Evolutionary conservation across 2,888 invertebrate species (phyloP).

Genomic region (Cepaea hortensis): DNA sequence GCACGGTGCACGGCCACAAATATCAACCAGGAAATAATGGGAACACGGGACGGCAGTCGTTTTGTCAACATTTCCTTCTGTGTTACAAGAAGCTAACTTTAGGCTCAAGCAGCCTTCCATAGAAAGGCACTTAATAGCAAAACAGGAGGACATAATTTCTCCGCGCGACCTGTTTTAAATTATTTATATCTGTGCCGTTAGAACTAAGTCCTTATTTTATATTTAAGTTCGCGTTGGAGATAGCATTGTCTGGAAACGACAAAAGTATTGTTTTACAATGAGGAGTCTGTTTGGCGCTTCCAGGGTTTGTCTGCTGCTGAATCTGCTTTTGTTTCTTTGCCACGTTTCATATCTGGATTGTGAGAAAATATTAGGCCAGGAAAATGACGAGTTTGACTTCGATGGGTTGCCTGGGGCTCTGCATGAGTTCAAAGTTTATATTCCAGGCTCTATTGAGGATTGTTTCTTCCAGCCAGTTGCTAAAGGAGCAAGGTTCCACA

Average conservation of each 20-base stretch:
- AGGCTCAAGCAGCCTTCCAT: no score
- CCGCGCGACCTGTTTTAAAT: no score
- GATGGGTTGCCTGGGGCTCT: constrained; percentile 86
- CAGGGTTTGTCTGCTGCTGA: not conserved
- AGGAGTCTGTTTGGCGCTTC: not conserved
- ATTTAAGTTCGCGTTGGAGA: not conserved
- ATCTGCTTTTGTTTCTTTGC: constrained; percentile 23
- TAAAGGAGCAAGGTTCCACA: constrained; percentile 92
- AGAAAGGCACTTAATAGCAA: no score
- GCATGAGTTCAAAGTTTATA: constrained; percentile 96
- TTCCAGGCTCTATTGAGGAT: constrained; percentile 95
- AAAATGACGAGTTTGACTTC: constrained; percentile 67
- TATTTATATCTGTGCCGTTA: no score
- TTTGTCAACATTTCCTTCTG: constrained; percentile 6
- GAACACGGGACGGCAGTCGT: constrained; percentile 13
- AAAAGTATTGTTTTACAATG: not conserved
- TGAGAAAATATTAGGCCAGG: constrained; percentile 57
- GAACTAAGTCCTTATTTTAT: not conserved
- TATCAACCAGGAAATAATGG: not conserved
- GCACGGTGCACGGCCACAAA: not conserved
- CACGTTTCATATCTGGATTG: constrained; percentile 16
- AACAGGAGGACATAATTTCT: no score
- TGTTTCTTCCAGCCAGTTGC: constrained; percentile 96
- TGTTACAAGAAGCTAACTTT: not conserved
- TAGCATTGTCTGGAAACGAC: not conserved